phyloP scores from a whole-genome alignment of 1,140 invertebrate species.

The Macrostomum lignano region DNA sequence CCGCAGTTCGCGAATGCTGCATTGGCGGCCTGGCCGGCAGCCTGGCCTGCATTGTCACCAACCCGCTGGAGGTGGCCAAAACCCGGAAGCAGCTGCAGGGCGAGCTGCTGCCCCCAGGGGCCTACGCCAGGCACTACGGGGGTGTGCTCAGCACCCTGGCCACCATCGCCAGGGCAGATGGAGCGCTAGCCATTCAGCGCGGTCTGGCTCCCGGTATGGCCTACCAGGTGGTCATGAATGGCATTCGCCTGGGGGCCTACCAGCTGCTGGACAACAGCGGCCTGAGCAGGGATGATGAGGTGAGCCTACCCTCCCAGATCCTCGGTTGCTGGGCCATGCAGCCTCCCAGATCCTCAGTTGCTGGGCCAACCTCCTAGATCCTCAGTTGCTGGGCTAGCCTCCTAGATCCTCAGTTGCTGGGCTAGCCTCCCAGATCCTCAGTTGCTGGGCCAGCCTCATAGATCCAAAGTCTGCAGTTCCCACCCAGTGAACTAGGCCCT shows the following conservation, averaged over 20 bases:
- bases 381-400: too few relatives aligned
- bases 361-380: too few relatives aligned
- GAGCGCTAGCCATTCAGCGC: constrained; percentile 49
- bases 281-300: constrained; percentile 38
- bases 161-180: constrained; percentile 25
- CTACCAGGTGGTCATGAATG: constrained; percentile 42
- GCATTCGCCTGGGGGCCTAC: constrained; percentile 41
- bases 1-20: too few relatives aligned
- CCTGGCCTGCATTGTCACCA: constrained; percentile 38
- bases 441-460: too few relatives aligned
- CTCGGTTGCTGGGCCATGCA: too few relatives aligned
- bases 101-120: constrained; percentile 41
- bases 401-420: too few relatives aligned
- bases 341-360: too few relatives aligned
- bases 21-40: constrained; percentile 35
- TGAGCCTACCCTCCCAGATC: too few relatives aligned
- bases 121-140: constrained; percentile 34
- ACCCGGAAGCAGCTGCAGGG: constrained; percentile 67
- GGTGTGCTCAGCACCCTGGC: constrained; percentile 4
- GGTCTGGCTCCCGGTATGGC: constrained; percentile 50
- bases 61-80: constrained; percentile 56
- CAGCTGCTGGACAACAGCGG: constrained; percentile 41
- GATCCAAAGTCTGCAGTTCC: too few relatives aligned
- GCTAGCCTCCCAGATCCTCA: too few relatives aligned
- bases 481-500: too few relatives aligned